Percentiles rank a stretch among this genome's conserved stretches.
Conservation (phyloP, 1,140 invertebrate genomes). For the Muscidifurax raptorellus region DNA sequence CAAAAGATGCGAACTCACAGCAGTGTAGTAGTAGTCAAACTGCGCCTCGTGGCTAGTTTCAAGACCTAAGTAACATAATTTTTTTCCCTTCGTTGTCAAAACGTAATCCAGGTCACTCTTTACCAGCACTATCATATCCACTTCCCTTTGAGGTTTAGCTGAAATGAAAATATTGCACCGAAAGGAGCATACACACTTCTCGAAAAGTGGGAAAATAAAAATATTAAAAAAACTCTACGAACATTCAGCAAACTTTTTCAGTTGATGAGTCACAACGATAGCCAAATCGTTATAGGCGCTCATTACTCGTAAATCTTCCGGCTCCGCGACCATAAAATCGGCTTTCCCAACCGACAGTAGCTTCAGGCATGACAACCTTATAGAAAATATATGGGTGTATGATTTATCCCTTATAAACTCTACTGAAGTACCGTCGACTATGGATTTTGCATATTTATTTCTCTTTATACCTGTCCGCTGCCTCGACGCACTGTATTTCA, state of each 20-base stretch:
- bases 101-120: conserved; percentile 41
- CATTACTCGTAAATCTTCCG: conserved; percentile 85
- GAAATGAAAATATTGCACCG: not conserved
- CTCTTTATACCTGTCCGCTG: conserved; percentile 77
- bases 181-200: not conserved
- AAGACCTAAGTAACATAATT: conserved; percentile 85
- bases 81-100: conserved; percentile 79
- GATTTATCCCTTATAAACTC: not conserved
- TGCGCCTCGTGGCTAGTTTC: conserved; percentile 60
- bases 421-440: not conserved
- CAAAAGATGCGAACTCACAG: not conserved
- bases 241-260: not conserved
- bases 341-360: conserved; percentile 82
- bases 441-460: not conserved
- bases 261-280: conserved; percentile 60
- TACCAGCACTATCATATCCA: not conserved
- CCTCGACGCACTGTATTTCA: conserved; percentile 80
- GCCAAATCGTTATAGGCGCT: not conserved
- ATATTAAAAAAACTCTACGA: not conserved
- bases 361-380: conserved; percentile 78
- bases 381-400: not conserved
- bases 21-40: not conserved
- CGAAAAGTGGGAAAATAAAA: not conserved
- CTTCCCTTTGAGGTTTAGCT: conserved; percentile 6
- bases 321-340: conserved; percentile 87